phyloP scores from a whole-genome alignment of 2,888 invertebrate genomes.

The Sinopyrophorus schimmeli region DNA sequence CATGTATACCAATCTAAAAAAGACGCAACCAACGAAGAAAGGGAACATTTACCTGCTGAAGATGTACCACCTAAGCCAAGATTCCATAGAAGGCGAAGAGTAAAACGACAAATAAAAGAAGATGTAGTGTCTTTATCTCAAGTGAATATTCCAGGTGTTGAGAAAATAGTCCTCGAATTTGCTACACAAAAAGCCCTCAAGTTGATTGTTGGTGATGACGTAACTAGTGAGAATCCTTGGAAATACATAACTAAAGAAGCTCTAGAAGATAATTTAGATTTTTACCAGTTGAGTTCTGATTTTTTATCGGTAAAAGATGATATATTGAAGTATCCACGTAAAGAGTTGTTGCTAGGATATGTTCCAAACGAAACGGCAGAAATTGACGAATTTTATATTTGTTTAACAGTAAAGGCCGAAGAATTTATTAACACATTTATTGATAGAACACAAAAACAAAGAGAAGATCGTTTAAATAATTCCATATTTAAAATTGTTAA shows the following conservation, averaged over 20 bases:
- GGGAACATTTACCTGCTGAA: too few relatives aligned
- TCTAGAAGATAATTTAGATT: slow-evolving; percentile 65
- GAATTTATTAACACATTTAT: slow-evolving; percentile 59
- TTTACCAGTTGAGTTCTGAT: slow-evolving; percentile 59
- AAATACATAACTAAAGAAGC: slow-evolving; percentile 64
- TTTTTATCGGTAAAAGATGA: slow-evolving; percentile 54
- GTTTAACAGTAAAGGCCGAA: slow-evolving; percentile 61
- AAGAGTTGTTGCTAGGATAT: slow-evolving; percentile 66
- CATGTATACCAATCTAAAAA: too few relatives aligned
- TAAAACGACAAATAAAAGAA: slow-evolving; percentile 26
- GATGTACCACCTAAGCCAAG: too few relatives aligned
- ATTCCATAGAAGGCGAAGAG: slow-evolving; percentile 27
- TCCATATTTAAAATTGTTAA: slow-evolving; percentile 44
- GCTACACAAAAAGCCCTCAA: slow-evolving; percentile 65
- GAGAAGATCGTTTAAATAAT: slow-evolving; percentile 45
- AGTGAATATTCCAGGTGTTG: slow-evolving; percentile 59
- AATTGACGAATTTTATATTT: slow-evolving; percentile 71
- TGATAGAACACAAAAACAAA: slow-evolving; percentile 61
- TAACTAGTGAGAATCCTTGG: slow-evolving; percentile 77
- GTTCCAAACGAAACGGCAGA: slow-evolving; percentile 65
- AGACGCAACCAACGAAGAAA: too few relatives aligned
- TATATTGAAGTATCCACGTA: slow-evolving; percentile 51
- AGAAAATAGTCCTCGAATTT: slow-evolving; percentile 59
- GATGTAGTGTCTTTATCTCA: not conserved
- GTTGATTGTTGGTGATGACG: slow-evolving; percentile 67